Percentiles rank a stretch among this genome's conserved stretches.
phyloP scores from a whole-genome alignment of 2,797 vertebrate species.

The Lutra lutra region DNA sequence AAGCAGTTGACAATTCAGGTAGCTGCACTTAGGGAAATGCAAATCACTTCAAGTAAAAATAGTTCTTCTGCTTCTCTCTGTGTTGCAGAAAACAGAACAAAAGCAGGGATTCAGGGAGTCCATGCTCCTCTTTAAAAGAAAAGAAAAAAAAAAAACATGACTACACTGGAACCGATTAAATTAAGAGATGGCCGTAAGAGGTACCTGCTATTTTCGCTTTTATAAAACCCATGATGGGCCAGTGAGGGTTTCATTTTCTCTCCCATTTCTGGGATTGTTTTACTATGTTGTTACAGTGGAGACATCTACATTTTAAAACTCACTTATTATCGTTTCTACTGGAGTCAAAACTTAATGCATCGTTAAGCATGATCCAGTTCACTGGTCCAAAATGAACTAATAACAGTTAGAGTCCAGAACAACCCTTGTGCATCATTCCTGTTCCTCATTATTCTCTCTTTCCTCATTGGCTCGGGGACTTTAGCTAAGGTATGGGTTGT shows the following conservation, averaged over 20 bases:
- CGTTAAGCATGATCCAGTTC: conserved; percentile 38
- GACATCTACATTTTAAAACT: conserved; percentile 39
- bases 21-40: neutral
- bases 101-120: neutral
- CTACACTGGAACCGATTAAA: conserved; percentile 36
- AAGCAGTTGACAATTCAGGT: neutral
- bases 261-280: neutral
- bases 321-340: conserved; percentile 26
- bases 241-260: neutral
- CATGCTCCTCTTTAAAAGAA: conserved; percentile 17
- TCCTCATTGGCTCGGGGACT: neutral
- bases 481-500: conserved; percentile 32
- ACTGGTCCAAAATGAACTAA: conserved; percentile 43
- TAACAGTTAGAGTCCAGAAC: neutral
- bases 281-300: neutral
- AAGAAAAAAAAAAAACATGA: neutral
- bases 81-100: neutral
- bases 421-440: neutral
- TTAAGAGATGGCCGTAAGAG: neutral
- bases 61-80: neutral
- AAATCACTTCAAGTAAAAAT: neutral
- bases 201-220: conserved; percentile 30
- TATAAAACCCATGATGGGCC: neutral
- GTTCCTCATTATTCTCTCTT: conserved; percentile 47
- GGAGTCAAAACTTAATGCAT: conserved; percentile 47